Base-by-base conservation (phyloP, 1,140 invertebrate genomes). In the Drosophila teissieri region DNA sequence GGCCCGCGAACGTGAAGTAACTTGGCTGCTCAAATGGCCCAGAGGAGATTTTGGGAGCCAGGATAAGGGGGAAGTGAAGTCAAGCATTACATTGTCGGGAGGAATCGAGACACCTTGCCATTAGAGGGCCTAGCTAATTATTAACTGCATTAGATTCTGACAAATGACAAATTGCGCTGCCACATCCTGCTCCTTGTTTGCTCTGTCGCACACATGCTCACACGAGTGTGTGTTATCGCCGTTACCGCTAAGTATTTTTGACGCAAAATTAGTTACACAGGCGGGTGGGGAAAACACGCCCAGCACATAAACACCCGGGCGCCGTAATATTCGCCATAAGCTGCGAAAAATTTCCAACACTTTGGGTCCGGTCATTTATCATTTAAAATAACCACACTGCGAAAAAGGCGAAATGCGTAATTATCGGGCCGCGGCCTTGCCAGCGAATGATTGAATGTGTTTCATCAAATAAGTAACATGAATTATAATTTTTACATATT, bases 391-490 rank as follows among this genome's bases (percentile, higher is more conserved):
- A 83, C 75, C 68, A 86, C 61, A 77, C 55, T 62, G 83, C 84
- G 57, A 76, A 70, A 67, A 68, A 54, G 52, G 44, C 56, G 75
- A 76, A 88, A 83, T 89, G 79, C 84, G 83, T 88, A 88, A 88
- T 88, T 88, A 88, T 89, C 81, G 84, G 80, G 62, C 76, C 85
- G 82, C 37, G 57, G 57, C 52, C 39, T 11, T 76, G 72, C 40
- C 56, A 49, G 57, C 79, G 62, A 86, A 82, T 86, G 82, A 88
- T 86, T 86, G 83, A 88, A 88, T 88, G 83, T 89, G 83, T 88
- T 88, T 89, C 83, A 89, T 89, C 83, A 88, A 88, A 88, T 88
- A 89, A 80, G 76, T 88, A 88, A 89, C 81, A 89, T 88, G 80
- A 83, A 89, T 89, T 88, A 88, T 88, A 88, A 88, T 88, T 88